Evolutionary conservation across 2,113 vertebrate genomes (phyloP), one percentile per base, ranked within the genome.

Genomic region (Scortum barcoo): DNA sequence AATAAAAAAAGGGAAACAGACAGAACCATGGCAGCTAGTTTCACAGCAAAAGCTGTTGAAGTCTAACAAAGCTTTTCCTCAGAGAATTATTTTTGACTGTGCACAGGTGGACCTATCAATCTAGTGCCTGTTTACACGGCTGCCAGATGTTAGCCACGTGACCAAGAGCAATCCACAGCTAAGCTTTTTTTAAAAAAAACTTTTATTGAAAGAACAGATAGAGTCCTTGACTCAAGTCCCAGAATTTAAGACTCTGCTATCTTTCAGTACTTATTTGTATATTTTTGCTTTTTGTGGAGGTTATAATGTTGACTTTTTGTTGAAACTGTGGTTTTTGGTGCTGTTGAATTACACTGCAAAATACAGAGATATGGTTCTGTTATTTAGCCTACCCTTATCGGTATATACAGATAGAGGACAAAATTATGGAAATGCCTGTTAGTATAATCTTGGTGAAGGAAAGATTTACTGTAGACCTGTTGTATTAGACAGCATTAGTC

Each of bases 41-140:
- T 83, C 69, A 61, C 30, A 66, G 72, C 70, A 72, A 86, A 87
- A 88, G 69, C 86, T 87, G 83, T 62, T 81, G 58, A 80, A 85
- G 83, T 88, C 89, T 76, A 87, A 78, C 81, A 77, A 56, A 84
- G 77, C 63, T 69, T 73, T 76, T 89, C 91, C 92, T 83, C 7
- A n/a, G 91, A 91, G 92, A 83, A 73, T 89, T 72, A 53, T 80
- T 75, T 86, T 86, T 88, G 85, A 90, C 85, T 91, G 87, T 60
- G 85, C 92, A 84, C 94, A 95, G 94, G 92, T 94, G 95, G 91
- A 86, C 83, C 90, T 78, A 93, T 95, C 93, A 95, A 94, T 95
- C 93, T 84, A 14, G 40, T 73, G 30, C 65, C 87, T 93, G 88
- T 92, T 94, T 93, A 84, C 84, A 84, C 28, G 63, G 68, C 88